Base-by-base conservation (phyloP, 2,888 invertebrate genomes). In the Hartigia nigra region DNA sequence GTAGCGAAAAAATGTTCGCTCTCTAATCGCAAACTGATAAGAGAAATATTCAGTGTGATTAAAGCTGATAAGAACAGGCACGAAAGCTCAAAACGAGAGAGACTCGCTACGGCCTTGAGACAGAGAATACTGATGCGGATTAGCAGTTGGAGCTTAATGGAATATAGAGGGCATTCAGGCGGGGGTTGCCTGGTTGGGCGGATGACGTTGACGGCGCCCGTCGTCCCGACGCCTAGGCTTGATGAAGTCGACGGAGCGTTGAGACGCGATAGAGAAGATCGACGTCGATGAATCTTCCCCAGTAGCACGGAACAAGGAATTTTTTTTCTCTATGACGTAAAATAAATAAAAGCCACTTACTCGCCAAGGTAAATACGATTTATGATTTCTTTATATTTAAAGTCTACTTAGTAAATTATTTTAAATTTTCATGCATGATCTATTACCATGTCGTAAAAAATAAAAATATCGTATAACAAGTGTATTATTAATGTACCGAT, bases 181-280 rank as follows among this genome's bases (percentile, higher is more conserved):
- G 23, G 72, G 11, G 11, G 32, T 31, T 23, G 72, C 31, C 23
- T 72, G 72, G 72, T 72, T 72, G 32, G 72, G 31, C 31, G 23
- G 72, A 72, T 72, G 72, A 72, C 72, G 72, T 72, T 12, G 72
- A 72, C 72, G 72, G 32, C 31, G 72, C 72, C 72, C 23, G 72
- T 31, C 72, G 72, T 72, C 72, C 72, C 72, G 72, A 32, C 72
- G 72, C 72, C 72, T 32, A 14, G 39, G 39, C 39, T 55, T 55
- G 39, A 55, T 55, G 23, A 55, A 55, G 39, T 23, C 39, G 39
- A 55, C 39, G 39, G 23, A 55, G 23, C 39, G 39, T 55, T 2
- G 9, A 0, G 23, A 55, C 39, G 39, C 39, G 39, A 55, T 23
- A 55, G 39, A 9, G 39, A 55, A 55, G 23, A 5, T 55, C 31